These are phyloP conservation scores for Eupithecia inturbata DNA, from an alignment of 2,888 invertebrate genomes.

Conservation along the genomic window DNA sequence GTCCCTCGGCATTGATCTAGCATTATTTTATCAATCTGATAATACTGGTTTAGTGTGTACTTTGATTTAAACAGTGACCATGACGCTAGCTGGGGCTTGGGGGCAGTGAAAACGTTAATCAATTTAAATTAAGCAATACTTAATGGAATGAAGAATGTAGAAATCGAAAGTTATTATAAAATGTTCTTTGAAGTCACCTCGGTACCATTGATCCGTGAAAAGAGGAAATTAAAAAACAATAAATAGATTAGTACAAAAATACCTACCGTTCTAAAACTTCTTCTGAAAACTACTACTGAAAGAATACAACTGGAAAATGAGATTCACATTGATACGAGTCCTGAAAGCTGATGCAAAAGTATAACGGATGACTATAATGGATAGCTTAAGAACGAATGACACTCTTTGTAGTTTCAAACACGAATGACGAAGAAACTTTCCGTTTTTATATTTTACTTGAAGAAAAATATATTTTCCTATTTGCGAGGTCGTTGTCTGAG, in stretches of 20 bases:
- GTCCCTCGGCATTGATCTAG: too few species aligned
- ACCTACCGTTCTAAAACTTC: not conserved
- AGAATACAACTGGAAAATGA: not conserved
- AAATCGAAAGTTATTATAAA: not conserved
- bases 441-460: not conserved
- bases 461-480: constrained; percentile 2
- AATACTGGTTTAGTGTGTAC: too few species aligned
- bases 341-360: constrained; percentile 11
- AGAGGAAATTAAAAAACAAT: not conserved
- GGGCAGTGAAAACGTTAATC: too few species aligned
- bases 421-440: constrained; percentile 1
- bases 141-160: not conserved
- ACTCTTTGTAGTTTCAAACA: not conserved
- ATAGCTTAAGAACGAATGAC: not conserved
- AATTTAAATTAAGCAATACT: too few species aligned
- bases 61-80: too few species aligned
- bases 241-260: too few species aligned
- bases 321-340: not conserved
- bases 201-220: not conserved
- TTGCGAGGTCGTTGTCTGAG: not conserved
- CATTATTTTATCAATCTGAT: too few species aligned
- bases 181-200: not conserved
- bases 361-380: not conserved
- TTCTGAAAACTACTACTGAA: not conserved
- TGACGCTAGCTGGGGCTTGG: too few species aligned